Percentiles rank a stretch among this genome's conserved stretches.
phyloP scores from a whole-genome alignment of 2,113 vertebrate genomes.

The Martes martes region DNA sequence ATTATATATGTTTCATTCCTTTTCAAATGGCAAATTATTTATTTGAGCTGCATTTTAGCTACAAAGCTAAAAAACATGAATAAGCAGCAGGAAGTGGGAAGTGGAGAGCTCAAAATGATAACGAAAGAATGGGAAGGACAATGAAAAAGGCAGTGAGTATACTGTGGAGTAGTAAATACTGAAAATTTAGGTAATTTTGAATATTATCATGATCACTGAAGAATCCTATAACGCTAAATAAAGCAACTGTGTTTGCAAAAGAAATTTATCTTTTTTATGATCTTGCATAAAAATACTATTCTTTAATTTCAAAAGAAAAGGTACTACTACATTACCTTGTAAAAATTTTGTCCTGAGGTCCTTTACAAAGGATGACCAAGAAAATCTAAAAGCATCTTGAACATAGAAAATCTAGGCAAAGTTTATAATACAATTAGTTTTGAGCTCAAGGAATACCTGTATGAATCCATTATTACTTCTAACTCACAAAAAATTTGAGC shows the following conservation, averaged over 20 bases:
- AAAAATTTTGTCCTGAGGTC: background rate
- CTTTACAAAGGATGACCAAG: background rate
- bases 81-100: background rate
- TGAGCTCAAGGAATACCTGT: background rate
- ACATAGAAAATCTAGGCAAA: background rate
- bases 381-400: background rate
- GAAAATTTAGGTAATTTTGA: background rate
- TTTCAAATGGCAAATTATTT: background rate
- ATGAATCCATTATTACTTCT: background rate
- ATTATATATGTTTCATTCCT: background rate
- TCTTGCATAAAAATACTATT: background rate
- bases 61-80: background rate
- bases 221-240: background rate
- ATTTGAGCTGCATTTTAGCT: background rate
- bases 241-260: background rate
- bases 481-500: background rate
- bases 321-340: background rate
- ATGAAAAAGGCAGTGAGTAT: background rate
- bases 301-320: background rate
- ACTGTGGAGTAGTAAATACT: background rate
- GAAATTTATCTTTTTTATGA: background rate
- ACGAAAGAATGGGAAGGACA: background rate
- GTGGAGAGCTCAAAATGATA: background rate
- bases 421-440: background rate
- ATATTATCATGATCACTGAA: background rate